Evolutionary conservation across 2,888 invertebrate genomes (phyloP).

Genomic region (Lochmaea capreae): DNA sequence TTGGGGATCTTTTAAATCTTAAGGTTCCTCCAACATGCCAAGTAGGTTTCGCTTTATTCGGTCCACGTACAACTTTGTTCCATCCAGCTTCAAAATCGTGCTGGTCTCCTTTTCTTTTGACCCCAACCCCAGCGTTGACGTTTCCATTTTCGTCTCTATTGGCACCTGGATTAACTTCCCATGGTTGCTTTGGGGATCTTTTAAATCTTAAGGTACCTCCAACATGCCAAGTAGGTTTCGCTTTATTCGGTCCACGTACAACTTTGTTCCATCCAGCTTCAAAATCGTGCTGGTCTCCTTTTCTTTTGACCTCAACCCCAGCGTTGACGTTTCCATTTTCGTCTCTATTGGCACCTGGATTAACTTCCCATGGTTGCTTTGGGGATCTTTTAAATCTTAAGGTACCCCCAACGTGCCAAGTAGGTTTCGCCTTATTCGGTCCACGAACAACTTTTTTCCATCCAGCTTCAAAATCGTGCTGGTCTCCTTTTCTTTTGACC

Average conservation of each 20-base stretch:
- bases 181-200: conserved; percentile 9
- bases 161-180: conserved; percentile 1
- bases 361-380: not conserved
- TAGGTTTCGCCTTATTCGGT: conserved; percentile 41
- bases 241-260: not conserved
- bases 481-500: too few species aligned
- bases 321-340: too few species aligned
- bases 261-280: conserved; percentile 5
- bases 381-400: conserved; percentile 31
- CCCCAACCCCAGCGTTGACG: not conserved
- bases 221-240: not conserved
- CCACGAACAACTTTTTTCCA: conserved; percentile 43
- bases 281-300: not conserved
- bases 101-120: not conserved
- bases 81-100: conserved; percentile 3
- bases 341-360: conserved; percentile 2
- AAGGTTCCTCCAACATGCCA: conserved; percentile 7
- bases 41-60: not conserved
- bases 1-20: conserved; percentile 26
- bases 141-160: not conserved
- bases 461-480: conserved; percentile 33
- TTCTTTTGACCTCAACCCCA: too few species aligned
- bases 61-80: not conserved
- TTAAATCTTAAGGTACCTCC: conserved; percentile 34
- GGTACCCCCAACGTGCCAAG: conserved; percentile 43